These are phyloP conservation scores for Euclidia mi DNA, from an alignment of 2,888 invertebrate species.

Conservation along the genomic window DNA sequence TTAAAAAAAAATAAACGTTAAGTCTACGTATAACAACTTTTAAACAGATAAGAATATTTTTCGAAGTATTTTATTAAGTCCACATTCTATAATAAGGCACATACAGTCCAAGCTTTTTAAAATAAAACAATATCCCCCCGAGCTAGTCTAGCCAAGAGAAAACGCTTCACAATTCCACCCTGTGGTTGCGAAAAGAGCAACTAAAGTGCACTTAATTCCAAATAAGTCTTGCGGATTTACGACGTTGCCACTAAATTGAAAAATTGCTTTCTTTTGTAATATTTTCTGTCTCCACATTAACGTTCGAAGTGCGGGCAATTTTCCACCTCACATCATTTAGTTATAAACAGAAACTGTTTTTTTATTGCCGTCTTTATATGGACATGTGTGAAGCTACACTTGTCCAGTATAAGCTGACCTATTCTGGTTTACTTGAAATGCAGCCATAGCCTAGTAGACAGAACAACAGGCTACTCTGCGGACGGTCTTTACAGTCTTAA, in stretches of 20 bases:
- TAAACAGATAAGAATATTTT: too few relatives aligned
- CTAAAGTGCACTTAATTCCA: slow-evolving; percentile 79
- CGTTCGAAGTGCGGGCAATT: slow-evolving; percentile 33
- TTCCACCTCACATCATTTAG: slow-evolving; percentile 25
- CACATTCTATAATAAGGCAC: too few relatives aligned
- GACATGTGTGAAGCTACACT: too few relatives aligned
- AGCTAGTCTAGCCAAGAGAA: slow-evolving; percentile 29
- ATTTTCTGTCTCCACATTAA: slow-evolving; percentile 61
- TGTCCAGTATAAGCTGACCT: too few relatives aligned
- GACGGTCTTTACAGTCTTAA: too few relatives aligned
- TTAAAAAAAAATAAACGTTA: too few relatives aligned
- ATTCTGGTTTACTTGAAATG: too few relatives aligned
- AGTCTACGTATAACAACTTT: too few relatives aligned
- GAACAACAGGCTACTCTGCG: too few relatives aligned
- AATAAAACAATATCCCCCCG: slow-evolving; percentile 7
- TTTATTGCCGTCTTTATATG: slow-evolving; percentile 10
- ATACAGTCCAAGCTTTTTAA: not conserved
- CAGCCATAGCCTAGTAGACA: too few relatives aligned
- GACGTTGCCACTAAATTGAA: slow-evolving; percentile 72
- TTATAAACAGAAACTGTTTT: slow-evolving; percentile 20
- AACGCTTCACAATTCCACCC: slow-evolving; percentile 51
- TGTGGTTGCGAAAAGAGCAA: slow-evolving; percentile 62
- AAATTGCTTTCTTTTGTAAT: slow-evolving; percentile 79
- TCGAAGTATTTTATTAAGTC: too few relatives aligned
- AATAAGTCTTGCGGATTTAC: slow-evolving; percentile 76